These are phyloP conservation scores for Parnassius orleans DNA, from an alignment of 2,888 invertebrate species.

Conservation along the genomic window DNA sequence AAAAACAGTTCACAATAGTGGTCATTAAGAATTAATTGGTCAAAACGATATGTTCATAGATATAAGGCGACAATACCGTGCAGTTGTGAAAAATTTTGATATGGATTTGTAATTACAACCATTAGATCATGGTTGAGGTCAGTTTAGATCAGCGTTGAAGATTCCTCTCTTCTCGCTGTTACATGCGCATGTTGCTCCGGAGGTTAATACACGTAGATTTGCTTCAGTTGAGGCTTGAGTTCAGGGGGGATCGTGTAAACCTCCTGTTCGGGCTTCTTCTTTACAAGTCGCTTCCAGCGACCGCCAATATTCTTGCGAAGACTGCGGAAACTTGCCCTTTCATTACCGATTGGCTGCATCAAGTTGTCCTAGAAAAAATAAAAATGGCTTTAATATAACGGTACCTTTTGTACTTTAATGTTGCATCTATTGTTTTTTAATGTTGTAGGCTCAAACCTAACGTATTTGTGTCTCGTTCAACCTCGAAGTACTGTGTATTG, in stretches of 20 bases:
- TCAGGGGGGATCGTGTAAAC: constrained; percentile 92
- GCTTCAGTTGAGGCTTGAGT: constrained; percentile 92
- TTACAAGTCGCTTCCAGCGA: constrained; percentile 91
- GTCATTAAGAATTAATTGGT: constrained; percentile 75
- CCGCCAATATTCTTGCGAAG: constrained; percentile 93
- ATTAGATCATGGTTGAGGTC: constrained; percentile 58
- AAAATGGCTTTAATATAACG: constrained; percentile 40
- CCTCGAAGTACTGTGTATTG: constrained; percentile 5
- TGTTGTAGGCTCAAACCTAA: not conserved
- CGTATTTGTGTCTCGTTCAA: not conserved
- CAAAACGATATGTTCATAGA: constrained; percentile 74
- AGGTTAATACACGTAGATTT: constrained; percentile 90
- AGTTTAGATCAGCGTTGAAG: constrained; percentile 54
- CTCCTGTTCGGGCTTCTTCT: constrained; percentile 90
- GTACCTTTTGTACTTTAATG: constrained; percentile 37
- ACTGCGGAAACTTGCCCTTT: constrained; percentile 89
- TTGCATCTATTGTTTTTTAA: constrained; percentile 31
- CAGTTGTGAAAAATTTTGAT: constrained; percentile 62
- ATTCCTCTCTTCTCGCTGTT: constrained; percentile 67
- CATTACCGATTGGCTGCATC: constrained; percentile 86
- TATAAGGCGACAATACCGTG: constrained; percentile 56
- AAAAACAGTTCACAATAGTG: constrained; percentile 58
- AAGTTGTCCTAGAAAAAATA: constrained; percentile 86
- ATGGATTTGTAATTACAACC: constrained; percentile 67
- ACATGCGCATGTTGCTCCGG: constrained; percentile 32